Base-by-base conservation (phyloP, 92 coral and sea anemone species). In the Palythoa caribaeorum region DNA sequence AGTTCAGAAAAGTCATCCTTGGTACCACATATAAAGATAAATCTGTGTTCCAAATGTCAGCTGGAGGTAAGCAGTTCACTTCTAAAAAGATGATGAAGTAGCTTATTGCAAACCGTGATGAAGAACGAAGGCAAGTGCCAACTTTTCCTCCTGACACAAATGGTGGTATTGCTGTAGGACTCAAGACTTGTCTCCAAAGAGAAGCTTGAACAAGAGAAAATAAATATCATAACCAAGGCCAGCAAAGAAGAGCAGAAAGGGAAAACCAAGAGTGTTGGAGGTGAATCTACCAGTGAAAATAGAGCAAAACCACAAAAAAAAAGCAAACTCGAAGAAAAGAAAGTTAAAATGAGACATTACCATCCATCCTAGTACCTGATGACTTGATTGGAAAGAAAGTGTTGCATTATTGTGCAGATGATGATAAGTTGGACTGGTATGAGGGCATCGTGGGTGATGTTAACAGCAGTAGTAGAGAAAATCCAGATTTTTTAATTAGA, bases 371-470 rank as follows among this genome's bases (percentile, higher is more conserved):
- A 20, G 83, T 17, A 40, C 88, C 89, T 28, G 84, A 84, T 52
- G 89, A 84, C 62, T 89, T 89, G 71, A 74, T 89, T 39, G 89
- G 92, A 39, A 89, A 89, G 73, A 85, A 69, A 78, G 89, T 84
- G 60, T 44, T 78, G 62, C 89, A 89, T 80, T 84, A 84, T 54
- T 89, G 79, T 89, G 92, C 73, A 40, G 92, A 89, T 85, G 84
- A 52, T 85, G 87, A 53, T 69, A 78, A 66, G 63, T 65, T 83
- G 87, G 87, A 53, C 1, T 83, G 79, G 87, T 70, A 17, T 83
- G 76, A 71, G 87, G 87, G 87, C 28, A 83, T 71, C 35, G 78
- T 50, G 69, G 62, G 39, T 10, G 77, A 63, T 36, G 73, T 71
- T 55, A 66, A 88, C 13, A 62, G 76, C 5, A 83, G 78, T 52